Evolutionary conservation across 1,140 invertebrate genomes (phyloP).

Genomic region (Drosophila tristis): DNA sequence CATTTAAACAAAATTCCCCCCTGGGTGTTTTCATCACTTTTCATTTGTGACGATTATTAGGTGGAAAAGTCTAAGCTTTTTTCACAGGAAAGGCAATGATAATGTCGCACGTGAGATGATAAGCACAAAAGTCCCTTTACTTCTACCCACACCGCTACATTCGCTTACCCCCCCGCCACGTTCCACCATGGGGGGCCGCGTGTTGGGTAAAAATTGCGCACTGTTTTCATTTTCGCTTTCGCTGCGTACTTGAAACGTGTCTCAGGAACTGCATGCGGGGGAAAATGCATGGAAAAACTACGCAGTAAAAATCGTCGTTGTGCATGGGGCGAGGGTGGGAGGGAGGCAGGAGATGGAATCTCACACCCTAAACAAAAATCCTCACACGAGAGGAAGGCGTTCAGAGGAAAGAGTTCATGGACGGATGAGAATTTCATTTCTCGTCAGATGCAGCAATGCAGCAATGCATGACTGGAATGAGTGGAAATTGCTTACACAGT

Average conservation of each 20-base stretch:
- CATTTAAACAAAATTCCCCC: neutral
- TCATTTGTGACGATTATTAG: constrained; percentile 7
- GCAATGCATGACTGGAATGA: constrained; percentile 5
- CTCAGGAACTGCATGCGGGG: constrained; percentile 52
- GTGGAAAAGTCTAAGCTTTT: too few species aligned
- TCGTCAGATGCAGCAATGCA: constrained; percentile 18
- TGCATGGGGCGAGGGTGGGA: neutral
- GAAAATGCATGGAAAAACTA: constrained; percentile 64
- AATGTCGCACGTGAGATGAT: constrained; percentile 28
- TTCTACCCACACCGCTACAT: too few species aligned
- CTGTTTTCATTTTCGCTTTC: constrained; percentile 56
- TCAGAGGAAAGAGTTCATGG: constrained; percentile 56
- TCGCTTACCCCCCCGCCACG: neutral
- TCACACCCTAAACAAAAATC: constrained; percentile 26
- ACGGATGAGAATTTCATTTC: constrained; percentile 11
- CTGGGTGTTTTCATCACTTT: neutral
- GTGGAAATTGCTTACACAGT: neutral
- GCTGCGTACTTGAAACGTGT: constrained; percentile 69
- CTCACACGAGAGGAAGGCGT: constrained; percentile 46
- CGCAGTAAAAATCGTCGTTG: constrained; percentile 50
- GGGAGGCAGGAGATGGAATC: too few species aligned
- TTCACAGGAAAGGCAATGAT: neutral
- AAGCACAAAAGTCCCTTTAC: constrained; percentile 27
- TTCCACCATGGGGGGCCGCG: neutral
- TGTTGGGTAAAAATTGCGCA: constrained; percentile 56